Conservation (phyloP, 2,888 invertebrate genomes). For the Rhorus exstirpatorius region DNA sequence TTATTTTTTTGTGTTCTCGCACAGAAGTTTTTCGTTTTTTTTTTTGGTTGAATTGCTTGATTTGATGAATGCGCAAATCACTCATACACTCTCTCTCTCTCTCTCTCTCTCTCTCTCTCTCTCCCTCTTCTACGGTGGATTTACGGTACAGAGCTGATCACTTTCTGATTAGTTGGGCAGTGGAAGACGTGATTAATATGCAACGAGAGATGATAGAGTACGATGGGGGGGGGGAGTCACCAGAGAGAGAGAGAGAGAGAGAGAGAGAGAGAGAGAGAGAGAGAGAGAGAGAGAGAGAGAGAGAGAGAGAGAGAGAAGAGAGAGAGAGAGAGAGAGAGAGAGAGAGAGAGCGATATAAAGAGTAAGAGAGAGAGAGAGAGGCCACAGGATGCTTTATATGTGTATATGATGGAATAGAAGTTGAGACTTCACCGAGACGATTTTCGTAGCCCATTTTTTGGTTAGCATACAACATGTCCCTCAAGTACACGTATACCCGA, state of each 20-base stretch:
- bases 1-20: constrained; percentile 22
- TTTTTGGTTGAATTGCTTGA: constrained; percentile 75
- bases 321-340: too few relatives aligned
- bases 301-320: too few relatives aligned
- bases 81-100: background rate
- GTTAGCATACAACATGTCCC: too few relatives aligned
- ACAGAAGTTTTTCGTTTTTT: constrained; percentile 29
- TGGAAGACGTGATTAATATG: constrained; percentile 80
- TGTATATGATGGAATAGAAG: too few relatives aligned
- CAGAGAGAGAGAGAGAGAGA: background rate
- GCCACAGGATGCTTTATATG: too few relatives aligned
- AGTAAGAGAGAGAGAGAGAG: too few relatives aligned
- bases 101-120: constrained; percentile 56
- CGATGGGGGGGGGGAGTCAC: constrained; percentile 25
- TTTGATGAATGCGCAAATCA: constrained; percentile 79
- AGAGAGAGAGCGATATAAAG: too few relatives aligned
- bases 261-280: constrained; percentile 12
- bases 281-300: background rate
- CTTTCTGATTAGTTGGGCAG: constrained; percentile 62
- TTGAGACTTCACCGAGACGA: too few relatives aligned
- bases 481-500: too few relatives aligned
- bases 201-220: constrained; percentile 76
- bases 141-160: constrained; percentile 39
- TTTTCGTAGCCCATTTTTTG: too few relatives aligned
- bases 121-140: constrained; percentile 48